phyloP scores from a whole-genome alignment of 2,888 invertebrate species.

The Drosophila stalkeri region DNA sequence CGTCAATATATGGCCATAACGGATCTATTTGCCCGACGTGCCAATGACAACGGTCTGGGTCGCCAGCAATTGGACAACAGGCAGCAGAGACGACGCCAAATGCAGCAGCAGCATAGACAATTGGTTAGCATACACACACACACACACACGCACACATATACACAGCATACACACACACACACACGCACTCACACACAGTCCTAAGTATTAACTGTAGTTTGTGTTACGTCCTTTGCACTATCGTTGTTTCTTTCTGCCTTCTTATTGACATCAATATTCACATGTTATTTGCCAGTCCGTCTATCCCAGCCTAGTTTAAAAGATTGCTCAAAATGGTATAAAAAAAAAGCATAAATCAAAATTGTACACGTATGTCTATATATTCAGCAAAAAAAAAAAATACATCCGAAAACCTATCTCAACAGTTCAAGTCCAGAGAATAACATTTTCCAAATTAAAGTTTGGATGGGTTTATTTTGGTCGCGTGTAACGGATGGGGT shows the following conservation, averaged over 20 bases:
- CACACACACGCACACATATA: background rate
- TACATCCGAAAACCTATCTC: background rate
- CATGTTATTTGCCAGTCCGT: conserved; percentile 1
- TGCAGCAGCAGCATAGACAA: conserved; percentile 43
- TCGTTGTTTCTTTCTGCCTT: conserved; percentile 23
- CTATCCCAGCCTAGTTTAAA: background rate
- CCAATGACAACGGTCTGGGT: conserved; percentile 55
- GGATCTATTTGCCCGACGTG: conserved; percentile 60
- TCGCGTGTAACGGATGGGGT: conserved; percentile 36
- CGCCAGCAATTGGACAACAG: conserved; percentile 45
- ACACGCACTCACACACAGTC: background rate
- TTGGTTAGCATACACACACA: conserved; percentile 54
- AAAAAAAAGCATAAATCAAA: conserved; percentile 8
- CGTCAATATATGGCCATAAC: conserved; percentile 45
- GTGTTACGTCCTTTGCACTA: conserved; percentile 10
- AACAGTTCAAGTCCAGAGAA: background rate
- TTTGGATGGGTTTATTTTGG: conserved; percentile 36
- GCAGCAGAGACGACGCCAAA: conserved; percentile 55
- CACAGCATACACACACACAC: conserved; percentile 5
- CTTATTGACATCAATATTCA: background rate
- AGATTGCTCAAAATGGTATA: conserved; percentile 15
- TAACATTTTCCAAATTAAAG: conserved; percentile 1
- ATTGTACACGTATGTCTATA: conserved; percentile 22
- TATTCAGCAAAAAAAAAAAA: background rate
- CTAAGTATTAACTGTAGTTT: conserved; percentile 10